Evolutionary conservation across 2,797 vertebrate genomes (phyloP).

Genomic region (Cichlasoma orientale): DNA sequence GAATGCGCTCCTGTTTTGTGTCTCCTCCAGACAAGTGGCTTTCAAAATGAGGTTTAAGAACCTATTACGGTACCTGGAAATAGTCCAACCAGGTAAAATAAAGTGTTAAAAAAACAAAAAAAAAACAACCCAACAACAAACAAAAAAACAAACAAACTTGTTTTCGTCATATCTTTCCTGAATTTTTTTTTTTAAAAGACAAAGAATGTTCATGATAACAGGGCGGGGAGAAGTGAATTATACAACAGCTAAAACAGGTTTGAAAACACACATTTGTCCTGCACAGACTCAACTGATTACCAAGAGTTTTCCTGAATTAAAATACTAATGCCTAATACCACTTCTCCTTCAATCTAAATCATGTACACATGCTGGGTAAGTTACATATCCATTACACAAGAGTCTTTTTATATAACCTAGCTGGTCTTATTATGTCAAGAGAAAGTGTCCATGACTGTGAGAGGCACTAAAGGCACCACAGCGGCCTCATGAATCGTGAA

Average conservation of each 20-base stretch:
- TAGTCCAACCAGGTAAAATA: neutral
- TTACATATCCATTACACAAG: constrained; percentile 70
- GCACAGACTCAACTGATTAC: neutral
- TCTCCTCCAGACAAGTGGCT: constrained; percentile 36
- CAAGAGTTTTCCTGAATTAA: neutral
- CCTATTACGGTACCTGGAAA: constrained; percentile 12
- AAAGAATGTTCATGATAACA: neutral
- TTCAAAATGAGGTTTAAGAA: constrained; percentile 27
- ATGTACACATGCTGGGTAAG: constrained; percentile 43
- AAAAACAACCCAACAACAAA: neutral
- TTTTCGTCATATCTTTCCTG: neutral
- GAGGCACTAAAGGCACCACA: constrained; percentile 35
- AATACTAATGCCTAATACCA: neutral
- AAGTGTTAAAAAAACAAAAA: neutral
- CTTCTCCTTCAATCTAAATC: neutral
- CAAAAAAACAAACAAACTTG: neutral
- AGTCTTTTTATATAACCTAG: constrained; percentile 71
- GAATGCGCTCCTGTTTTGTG: constrained; percentile 23
- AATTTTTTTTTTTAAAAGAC: no score
- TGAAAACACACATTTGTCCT: neutral
- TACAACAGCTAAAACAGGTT: neutral
- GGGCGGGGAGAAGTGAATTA: neutral
- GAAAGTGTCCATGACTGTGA: constrained; percentile 50
- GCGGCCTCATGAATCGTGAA: constrained; percentile 1
- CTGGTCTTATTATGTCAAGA: constrained; percentile 73